Conservation (phyloP, 2,113 vertebrate genomes). For the Platysternon megacephalum region DNA sequence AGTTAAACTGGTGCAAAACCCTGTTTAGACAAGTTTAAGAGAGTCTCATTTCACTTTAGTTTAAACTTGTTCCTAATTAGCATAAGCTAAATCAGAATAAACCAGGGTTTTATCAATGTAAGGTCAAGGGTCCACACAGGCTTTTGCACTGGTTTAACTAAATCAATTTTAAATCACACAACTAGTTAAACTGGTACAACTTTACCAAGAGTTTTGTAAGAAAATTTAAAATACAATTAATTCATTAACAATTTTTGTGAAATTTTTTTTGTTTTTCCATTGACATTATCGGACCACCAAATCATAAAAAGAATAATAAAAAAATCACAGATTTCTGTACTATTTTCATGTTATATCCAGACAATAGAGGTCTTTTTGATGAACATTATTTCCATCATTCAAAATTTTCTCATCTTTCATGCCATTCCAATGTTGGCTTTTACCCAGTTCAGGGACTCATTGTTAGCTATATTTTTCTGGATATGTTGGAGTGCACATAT, state of each 20-base stretch:
- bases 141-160: background rate
- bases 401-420: background rate
- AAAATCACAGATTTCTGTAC: background rate
- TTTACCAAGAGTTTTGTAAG: background rate
- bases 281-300: background rate
- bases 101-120: background rate
- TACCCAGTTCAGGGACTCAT: background rate
- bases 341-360: background rate
- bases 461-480: background rate
- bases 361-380: constrained; percentile 35
- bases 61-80: background rate
- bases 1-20: background rate
- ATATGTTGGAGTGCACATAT: background rate
- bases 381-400: background rate
- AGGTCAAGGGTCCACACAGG: background rate
- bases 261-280: background rate
- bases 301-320: background rate
- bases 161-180: background rate
- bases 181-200: background rate
- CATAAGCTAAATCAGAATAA: background rate
- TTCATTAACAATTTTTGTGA: background rate
- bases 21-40: background rate
- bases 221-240: background rate
- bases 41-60: background rate
- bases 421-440: constrained; percentile 19